Base-by-base conservation (phyloP, 2,113 vertebrate genomes). In the Chloropsis cyanopogon region DNA sequence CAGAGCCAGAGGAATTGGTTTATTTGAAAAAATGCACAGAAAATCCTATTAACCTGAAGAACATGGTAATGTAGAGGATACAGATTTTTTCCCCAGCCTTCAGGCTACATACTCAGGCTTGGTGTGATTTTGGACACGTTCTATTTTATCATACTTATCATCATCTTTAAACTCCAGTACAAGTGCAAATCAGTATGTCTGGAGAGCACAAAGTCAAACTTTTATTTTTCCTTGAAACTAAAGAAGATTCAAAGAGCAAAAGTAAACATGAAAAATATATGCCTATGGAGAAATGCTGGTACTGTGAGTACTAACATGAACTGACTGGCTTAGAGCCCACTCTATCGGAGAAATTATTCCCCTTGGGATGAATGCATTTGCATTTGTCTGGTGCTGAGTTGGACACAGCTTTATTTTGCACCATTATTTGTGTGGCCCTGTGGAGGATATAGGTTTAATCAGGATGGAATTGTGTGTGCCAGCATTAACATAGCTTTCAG, bases 401-500 rank as follows among this genome's bases (percentile, higher is more conserved):
- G 56, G 59, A 47, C 6, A 41, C 56, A 59, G 52, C 47, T 94
- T 82, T 88, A 60, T 88, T 92, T 83, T 70, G 25, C 42, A 70
- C 33, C 5, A 3, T 66, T 90, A 39, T 81, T 76, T 73, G 33
- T 47, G 35, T 64, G 44, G 39, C 31, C 57, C 77, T 49, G n/a
- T 39, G n/a, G 26, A 90, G 52, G 56, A 82, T 86, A 73, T 50
- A 70, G 60, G 47, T 83, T 92, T 94, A 93, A 90, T 73, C 52
- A 75, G 92, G 90, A 82, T 88, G 56, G 68, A 86, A 70, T 86
- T 70, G 66, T 88, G 35, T 85, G 29, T 78, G 66, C 37, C 14
- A 93, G 90, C 64, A 75, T 93, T 92, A 96, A 68, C n/a, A 86
- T 44, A 90, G 80, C 82, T 94, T 95, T 94, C 83, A 77, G 41